phyloP scores from a whole-genome alignment of 2,888 invertebrate genomes.

The Orchestes rusci region DNA sequence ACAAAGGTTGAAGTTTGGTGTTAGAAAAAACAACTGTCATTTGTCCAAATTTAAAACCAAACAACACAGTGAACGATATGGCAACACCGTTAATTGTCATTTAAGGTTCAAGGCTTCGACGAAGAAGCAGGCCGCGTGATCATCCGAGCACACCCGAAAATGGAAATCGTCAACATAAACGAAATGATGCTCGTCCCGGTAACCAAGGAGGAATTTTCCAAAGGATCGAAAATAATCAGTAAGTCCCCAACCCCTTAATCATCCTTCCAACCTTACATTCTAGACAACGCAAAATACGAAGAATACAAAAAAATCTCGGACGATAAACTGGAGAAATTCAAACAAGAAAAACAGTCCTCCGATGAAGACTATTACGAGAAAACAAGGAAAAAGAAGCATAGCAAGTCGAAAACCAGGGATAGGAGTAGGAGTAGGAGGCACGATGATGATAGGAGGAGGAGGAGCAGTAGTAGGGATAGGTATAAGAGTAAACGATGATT shows the following conservation, averaged over 20 bases:
- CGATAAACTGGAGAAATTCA: conserved; percentile 22
- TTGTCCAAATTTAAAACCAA: too few relatives aligned
- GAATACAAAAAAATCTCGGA: conserved; percentile 47
- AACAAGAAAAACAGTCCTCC: background rate
- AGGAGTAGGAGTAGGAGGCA: background rate
- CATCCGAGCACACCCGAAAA: conserved; percentile 65
- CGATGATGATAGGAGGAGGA: too few relatives aligned
- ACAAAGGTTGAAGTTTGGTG: too few relatives aligned
- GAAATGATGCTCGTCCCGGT: conserved; percentile 75
- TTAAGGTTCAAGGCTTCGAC: conserved; percentile 70
- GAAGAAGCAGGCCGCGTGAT: conserved; percentile 74
- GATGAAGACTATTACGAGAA: background rate
- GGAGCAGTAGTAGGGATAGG: too few relatives aligned
- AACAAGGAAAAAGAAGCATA: background rate
- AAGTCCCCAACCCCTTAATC: conserved; percentile 48
- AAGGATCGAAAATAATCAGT: conserved; percentile 83
- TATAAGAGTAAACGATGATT: too few relatives aligned
- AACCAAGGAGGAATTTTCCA: conserved; percentile 69
- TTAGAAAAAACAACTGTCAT: too few relatives aligned
- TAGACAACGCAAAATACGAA: conserved; percentile 66
- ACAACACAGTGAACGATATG: too few relatives aligned
- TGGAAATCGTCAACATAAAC: conserved; percentile 60
- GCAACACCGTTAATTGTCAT: too few relatives aligned
- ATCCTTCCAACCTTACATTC: conserved; percentile 36
- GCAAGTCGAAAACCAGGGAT: background rate